Evolutionary conservation across 1,140 invertebrate genomes (phyloP).

Genomic region (Anoplolepis gracilipes): DNA sequence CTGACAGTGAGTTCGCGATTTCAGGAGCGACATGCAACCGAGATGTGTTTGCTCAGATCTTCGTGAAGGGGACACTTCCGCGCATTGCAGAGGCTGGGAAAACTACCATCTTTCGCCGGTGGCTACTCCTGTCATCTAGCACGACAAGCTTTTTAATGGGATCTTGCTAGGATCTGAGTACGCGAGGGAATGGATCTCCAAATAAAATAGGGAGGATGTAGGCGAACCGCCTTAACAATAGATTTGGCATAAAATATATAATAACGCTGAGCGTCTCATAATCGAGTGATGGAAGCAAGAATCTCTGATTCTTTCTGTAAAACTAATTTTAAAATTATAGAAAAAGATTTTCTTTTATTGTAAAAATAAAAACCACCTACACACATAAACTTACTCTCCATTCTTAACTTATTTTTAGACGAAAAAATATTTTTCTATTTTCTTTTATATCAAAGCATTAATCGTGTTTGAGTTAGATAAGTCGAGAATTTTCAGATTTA

Average conservation of each 20-base stretch:
- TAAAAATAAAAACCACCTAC: background rate
- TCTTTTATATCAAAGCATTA: background rate
- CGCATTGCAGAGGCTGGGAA: slow-evolving; percentile 20
- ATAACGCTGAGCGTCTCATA: background rate
- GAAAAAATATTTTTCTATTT: background rate
- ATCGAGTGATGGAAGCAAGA: background rate
- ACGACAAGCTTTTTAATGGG: slow-evolving; percentile 58
- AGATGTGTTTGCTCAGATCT: slow-evolving; percentile 36
- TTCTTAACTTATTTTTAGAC: background rate
- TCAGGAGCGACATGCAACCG: slow-evolving; percentile 25
- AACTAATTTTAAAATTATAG: background rate
- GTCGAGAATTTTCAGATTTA: background rate
- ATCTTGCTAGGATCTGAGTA: slow-evolving; percentile 32
- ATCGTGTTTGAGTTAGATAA: background rate
- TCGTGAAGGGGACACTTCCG: slow-evolving; percentile 34
- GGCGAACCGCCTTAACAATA: background rate
- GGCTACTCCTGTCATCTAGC: slow-evolving; percentile 26
- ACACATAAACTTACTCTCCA: background rate
- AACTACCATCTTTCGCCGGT: slow-evolving; percentile 19
- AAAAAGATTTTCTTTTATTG: background rate
- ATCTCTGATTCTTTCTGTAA: background rate
- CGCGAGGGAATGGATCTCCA: slow-evolving; percentile 24
- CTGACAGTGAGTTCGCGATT: slow-evolving; percentile 17
- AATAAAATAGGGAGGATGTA: slow-evolving; percentile 7
- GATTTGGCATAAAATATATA: background rate